These are phyloP conservation scores for Aspidiotus rigidus DNA, from an alignment of 2,888 invertebrate genomes.

Conservation along the genomic window DNA sequence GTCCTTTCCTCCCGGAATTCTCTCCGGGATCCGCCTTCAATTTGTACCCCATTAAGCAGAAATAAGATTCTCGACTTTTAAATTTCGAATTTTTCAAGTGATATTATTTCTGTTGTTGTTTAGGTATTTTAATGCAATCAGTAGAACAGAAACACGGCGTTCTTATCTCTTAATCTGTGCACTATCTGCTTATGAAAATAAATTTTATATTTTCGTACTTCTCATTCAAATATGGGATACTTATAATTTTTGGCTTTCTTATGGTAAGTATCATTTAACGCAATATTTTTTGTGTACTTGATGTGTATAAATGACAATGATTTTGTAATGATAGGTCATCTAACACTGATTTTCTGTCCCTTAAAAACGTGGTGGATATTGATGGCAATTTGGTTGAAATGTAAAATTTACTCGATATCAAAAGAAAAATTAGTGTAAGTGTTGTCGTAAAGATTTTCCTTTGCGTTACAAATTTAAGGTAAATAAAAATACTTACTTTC, in stretches of 20 bases:
- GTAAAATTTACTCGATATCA: slow-evolving; percentile 11
- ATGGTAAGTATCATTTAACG: slow-evolving; percentile 14
- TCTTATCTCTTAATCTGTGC: not conserved
- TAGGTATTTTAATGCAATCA: slow-evolving; percentile 12
- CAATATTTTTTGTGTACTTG: not conserved
- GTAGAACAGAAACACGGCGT: not conserved
- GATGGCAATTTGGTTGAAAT: slow-evolving; percentile 59
- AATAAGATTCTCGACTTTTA: not conserved
- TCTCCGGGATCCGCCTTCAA: no score
- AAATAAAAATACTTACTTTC: not conserved
- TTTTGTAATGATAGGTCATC: slow-evolving; percentile 39
- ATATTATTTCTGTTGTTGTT: not conserved
- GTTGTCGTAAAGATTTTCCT: not conserved
- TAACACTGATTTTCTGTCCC: slow-evolving; percentile 67
- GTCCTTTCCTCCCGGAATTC: no score
- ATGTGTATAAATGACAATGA: no score
- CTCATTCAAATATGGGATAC: slow-evolving; percentile 14
- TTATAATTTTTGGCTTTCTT: slow-evolving; percentile 24
- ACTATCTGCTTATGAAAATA: slow-evolving; percentile 3
- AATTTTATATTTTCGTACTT: slow-evolving; percentile 16
- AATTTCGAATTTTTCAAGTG: not conserved
- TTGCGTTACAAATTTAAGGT: not conserved
- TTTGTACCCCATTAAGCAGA: no score
- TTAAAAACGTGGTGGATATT: slow-evolving; percentile 69
- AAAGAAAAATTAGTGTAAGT: slow-evolving; percentile 17